phyloP scores from a whole-genome alignment of 2,113 vertebrate genomes.

The Oreochromis spilurus region DNA sequence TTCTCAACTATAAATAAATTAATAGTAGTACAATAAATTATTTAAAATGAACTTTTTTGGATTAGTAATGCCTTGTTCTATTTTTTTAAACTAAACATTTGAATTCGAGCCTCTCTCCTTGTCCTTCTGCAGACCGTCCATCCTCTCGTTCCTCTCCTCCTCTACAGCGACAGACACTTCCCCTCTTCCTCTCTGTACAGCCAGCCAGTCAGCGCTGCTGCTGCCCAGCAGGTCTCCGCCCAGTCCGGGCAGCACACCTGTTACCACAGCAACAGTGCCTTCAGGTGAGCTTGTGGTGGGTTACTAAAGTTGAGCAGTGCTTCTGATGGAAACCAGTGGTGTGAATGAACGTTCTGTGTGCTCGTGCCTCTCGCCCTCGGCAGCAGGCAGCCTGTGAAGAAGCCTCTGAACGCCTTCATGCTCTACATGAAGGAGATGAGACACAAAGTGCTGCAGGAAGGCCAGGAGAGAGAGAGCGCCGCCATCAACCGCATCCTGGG shows the following conservation, averaged over 20 bases:
- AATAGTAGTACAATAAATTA: neutral
- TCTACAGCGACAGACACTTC: constrained; percentile 65
- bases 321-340: neutral
- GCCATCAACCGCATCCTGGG: constrained; percentile 97
- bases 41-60: neutral
- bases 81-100: neutral
- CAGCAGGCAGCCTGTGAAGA: constrained; percentile 76
- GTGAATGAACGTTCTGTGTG: neutral
- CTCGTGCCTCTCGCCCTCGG: neutral
- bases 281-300: neutral
- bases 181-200: neutral
- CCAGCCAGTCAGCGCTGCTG: constrained; percentile 11
- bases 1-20: neutral
- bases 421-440: constrained; percentile 98
- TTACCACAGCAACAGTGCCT: neutral
- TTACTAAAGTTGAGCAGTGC: neutral
- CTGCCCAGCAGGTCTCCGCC: neutral
- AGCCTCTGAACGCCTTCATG: constrained; percentile 97
- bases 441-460: constrained; percentile 89
- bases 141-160: constrained; percentile 56
- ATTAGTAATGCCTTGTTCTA: neutral
- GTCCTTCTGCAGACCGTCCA: constrained; percentile 16
- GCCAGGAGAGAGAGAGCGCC: constrained; percentile 58
- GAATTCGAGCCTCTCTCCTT: neutral
- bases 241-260: neutral